Evolutionary conservation across 2,113 vertebrate genomes (phyloP).

Genomic region (Eulacestoma nigropectus): DNA sequence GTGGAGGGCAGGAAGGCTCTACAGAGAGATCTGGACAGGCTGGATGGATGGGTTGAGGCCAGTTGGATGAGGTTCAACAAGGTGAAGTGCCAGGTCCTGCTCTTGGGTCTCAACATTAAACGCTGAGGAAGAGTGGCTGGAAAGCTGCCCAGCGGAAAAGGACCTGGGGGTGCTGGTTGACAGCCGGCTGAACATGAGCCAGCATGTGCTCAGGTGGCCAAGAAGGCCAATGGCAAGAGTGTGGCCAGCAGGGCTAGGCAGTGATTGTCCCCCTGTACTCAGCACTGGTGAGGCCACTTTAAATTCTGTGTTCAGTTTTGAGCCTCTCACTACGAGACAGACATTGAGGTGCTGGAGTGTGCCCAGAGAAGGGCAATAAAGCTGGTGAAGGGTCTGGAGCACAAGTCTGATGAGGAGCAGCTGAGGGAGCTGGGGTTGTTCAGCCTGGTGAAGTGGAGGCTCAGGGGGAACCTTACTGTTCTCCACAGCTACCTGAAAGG

Average conservation of each 20-base stretch:
- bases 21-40: neutral
- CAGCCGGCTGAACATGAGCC: neutral
- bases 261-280: neutral
- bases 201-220: neutral
- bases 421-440: neutral
- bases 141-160: neutral
- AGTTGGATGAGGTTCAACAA: neutral
- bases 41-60: neutral
- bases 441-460: neutral
- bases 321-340: accelerated
- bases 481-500: neutral
- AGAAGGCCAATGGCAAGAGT: neutral
- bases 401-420: neutral
- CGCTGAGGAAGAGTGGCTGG: neutral
- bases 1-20: neutral
- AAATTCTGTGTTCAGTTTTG: neutral
- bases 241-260: neutral
- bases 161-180: neutral
- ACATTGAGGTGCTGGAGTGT: neutral
- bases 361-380: neutral
- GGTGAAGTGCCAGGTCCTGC: neutral
- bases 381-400: neutral
- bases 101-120: neutral
- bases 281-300: neutral
- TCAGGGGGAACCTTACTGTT: neutral